A percentile compares a stretch with the other conserved stretches of the same genome.
These are phyloP conservation scores for Drosophila ananassae DNA, from an alignment of 1,140 invertebrate genomes.

Conservation along the genomic window DNA sequence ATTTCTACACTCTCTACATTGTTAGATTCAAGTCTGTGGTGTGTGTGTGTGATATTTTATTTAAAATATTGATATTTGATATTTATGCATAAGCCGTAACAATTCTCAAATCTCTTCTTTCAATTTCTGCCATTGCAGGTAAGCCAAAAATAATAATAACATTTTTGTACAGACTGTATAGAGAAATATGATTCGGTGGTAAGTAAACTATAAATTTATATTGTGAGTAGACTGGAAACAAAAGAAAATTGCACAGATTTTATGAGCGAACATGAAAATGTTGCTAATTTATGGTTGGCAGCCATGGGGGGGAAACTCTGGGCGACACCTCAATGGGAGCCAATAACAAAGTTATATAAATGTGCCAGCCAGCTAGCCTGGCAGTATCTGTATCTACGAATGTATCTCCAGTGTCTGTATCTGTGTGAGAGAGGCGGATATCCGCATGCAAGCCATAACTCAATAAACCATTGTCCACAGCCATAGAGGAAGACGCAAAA, in stretches of 20 bases:
- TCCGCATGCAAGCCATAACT: conserved; percentile 81
- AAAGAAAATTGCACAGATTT: conserved; percentile 53
- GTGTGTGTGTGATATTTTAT: conserved; percentile 18
- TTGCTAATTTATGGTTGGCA: conserved; percentile 72
- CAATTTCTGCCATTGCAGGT: conserved; percentile 59
- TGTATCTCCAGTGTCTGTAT: conserved; percentile 18
- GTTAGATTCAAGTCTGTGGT: background rate
- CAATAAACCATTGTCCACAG: conserved; percentile 78
- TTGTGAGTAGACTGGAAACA: conserved; percentile 13
- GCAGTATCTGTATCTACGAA: conserved; percentile 6
- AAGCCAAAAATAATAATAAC: conserved; percentile 47
- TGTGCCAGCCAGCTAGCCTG: conserved; percentile 21
- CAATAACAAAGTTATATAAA: conserved; percentile 73
- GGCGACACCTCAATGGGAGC: conserved; percentile 65
- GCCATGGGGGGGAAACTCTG: conserved; percentile 15
- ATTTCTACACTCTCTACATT: conserved; percentile 29
- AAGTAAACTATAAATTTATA: conserved; percentile 57
- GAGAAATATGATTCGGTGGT: conserved; percentile 6
- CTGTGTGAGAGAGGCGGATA: conserved; percentile 60
- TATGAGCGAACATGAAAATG: conserved; percentile 72
- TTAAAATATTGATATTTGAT: conserved; percentile 47
- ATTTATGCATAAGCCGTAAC: conserved; percentile 32
- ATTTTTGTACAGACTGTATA: background rate
- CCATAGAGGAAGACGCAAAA: conserved; percentile 53
- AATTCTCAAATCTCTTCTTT: conserved; percentile 37